Conservation (phyloP, 2,888 invertebrate species). For the Scotopteryx bipunctaria region DNA sequence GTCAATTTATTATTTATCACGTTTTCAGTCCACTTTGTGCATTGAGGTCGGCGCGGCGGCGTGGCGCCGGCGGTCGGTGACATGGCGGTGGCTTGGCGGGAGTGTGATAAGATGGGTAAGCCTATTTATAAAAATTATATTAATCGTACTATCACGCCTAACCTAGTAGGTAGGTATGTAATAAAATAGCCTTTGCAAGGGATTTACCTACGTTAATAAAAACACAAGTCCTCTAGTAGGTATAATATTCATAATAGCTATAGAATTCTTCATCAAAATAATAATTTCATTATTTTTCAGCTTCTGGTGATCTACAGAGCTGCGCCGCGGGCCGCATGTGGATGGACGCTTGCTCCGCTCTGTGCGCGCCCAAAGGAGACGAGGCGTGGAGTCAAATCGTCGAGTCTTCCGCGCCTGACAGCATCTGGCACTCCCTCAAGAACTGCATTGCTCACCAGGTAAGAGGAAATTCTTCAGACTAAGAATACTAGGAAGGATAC, state of each 20-base stretch:
- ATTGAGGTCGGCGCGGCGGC: background rate
- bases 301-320: conserved; percentile 47
- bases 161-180: background rate
- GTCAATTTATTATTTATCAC: conserved; percentile 14
- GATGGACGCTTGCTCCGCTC: conserved; percentile 63
- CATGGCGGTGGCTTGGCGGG: conserved; percentile 62
- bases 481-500: no score
- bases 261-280: no score
- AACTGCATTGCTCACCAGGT: conserved; percentile 77
- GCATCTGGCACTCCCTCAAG: conserved; percentile 69
- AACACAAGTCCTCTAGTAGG: no score
- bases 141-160: background rate
- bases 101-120: conserved; percentile 64
- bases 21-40: conserved; percentile 18
- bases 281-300: conserved; percentile 17
- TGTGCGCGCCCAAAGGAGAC: conserved; percentile 58
- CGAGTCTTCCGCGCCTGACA: conserved; percentile 57
- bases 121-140: background rate
- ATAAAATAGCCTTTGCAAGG: no score
- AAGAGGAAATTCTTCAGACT: no score
- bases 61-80: conserved; percentile 51
- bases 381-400: conserved; percentile 64
- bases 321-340: conserved; percentile 70
- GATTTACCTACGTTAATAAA: no score
- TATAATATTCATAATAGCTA: no score